Evolutionary conservation across 2,797 vertebrate genomes (phyloP).

Genomic region (Dendrocincla tyrannina): DNA sequence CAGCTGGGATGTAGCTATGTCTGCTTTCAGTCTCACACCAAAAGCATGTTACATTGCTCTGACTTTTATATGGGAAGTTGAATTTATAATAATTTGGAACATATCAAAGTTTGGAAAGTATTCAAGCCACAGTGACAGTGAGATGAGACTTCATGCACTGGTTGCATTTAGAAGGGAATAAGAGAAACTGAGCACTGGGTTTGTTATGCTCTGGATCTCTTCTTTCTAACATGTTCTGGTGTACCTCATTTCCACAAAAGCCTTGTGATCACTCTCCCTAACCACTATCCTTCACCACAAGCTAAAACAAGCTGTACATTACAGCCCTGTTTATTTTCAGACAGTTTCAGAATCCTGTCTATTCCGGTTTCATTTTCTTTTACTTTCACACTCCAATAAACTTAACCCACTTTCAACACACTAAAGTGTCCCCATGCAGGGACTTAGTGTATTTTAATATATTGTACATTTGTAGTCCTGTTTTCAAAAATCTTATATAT

Average conservation of each 20-base stretch:
- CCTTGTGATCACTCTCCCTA: neutral
- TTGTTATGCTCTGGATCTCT: neutral
- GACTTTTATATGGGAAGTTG: neutral
- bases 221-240: neutral
- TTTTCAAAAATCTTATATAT: neutral
- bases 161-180: neutral
- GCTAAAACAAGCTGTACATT: neutral
- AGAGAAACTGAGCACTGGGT: neutral
- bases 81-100: slow-evolving; percentile 37
- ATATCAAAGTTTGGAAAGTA: neutral
- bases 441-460: neutral
- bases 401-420: neutral
- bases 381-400: neutral
- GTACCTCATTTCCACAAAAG: slow-evolving; percentile 15
- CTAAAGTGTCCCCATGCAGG: neutral
- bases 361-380: neutral
- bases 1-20: slow-evolving; percentile 11
- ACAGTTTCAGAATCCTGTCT: neutral
- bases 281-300: neutral
- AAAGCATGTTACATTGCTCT: neutral
- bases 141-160: neutral
- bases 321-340: slow-evolving; percentile 8
- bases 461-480: neutral
- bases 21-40: slow-evolving; percentile 53
- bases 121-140: slow-evolving; percentile 6